Evolutionary conservation across 2,888 invertebrate species (phyloP), one percentile per base, ranked within the genome.

Genomic region (Caenorhabditis wallacei): DNA sequence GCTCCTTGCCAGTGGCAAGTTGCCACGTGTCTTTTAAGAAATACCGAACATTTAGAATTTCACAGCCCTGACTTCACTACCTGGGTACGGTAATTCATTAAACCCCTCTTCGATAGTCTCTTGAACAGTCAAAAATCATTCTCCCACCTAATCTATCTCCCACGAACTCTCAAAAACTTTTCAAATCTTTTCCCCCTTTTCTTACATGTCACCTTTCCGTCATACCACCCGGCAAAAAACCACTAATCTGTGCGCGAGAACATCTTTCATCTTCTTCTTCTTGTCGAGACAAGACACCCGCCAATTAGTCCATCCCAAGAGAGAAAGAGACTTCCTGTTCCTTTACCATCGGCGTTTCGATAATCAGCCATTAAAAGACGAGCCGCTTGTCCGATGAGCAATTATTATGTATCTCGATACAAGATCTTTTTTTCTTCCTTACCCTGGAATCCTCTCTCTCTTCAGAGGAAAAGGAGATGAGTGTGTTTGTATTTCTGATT

Each of bases 401-500:
- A 61, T 26, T 64, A 72, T 72, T 74, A 18, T 18, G n/a, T 35
- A 57, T 57, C 57, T 57, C 8, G 11, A 7, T 26, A 40, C 18
- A 2, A 40, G 26, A 35, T 56, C 64, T 7, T 53, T 54, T 59
- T 35, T 10, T 43, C 43, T n/a, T n/a, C n/a, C n/a, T n/a, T n/a
- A n/a, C n/a, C n/a, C n/a, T 43, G 43, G 16, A 43, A 43, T 2
- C 43, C 20, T 40, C 2, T 30, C 22, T 8, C 30, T 30, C 18
- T 13, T 18, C 10, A 40, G 16, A 40, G 16, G 40, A 54, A 16
- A 54, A n/a, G 24, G 20, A n/a, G 74, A 75, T 66, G 76, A 76
- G 69, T 76, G 69, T 76, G 76, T 76, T 76, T 76, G 76, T 76
- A 30, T 48, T 68, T 37, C 51, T 59, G 53, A 66, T 69, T 74